Evolutionary conservation across 1,140 invertebrate species (phyloP).

Genomic region (Yoshiicerus persimilis): DNA sequence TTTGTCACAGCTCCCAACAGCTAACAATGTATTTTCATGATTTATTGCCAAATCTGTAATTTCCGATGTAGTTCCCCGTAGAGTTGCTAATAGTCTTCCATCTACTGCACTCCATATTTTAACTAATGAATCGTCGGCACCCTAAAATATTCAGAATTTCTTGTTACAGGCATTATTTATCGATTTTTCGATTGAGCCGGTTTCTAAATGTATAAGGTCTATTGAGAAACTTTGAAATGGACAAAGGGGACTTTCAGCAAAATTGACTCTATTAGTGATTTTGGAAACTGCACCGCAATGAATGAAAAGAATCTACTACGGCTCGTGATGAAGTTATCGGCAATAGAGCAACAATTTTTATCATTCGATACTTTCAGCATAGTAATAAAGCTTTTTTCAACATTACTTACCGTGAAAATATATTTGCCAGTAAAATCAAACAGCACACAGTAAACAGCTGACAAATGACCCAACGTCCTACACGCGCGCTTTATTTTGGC

Average conservation of each 20-base stretch:
- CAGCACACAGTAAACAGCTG: slow-evolving; percentile 92
- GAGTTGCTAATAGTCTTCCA: slow-evolving; percentile 82
- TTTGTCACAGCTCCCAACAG: slow-evolving; percentile 80
- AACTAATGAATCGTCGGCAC: slow-evolving; percentile 93
- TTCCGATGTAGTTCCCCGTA: slow-evolving; percentile 90
- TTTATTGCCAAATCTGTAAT: slow-evolving; percentile 95
- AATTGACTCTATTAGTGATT: no score
- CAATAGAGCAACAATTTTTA: background rate
- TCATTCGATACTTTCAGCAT: background rate
- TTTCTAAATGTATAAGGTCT: no score
- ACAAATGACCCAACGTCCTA: slow-evolving; percentile 88
- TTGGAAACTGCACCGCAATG: no score
- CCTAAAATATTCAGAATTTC: slow-evolving; percentile 60
- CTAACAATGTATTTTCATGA: slow-evolving; percentile 85
- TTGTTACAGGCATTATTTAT: no score
- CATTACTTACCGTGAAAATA: slow-evolving; percentile 77
- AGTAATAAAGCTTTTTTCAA: background rate
- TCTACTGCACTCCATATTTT: slow-evolving; percentile 94
- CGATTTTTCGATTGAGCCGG: no score
- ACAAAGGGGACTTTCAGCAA: no score
- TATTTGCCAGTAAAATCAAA: slow-evolving; percentile 92
- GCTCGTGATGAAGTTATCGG: no score
- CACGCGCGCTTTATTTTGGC: slow-evolving; percentile 72
- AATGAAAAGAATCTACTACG: no score
- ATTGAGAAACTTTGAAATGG: no score